These are phyloP conservation scores for Mionectes olivaceus DNA, from an alignment of 2,797 vertebrate species.

Conservation along the genomic window DNA sequence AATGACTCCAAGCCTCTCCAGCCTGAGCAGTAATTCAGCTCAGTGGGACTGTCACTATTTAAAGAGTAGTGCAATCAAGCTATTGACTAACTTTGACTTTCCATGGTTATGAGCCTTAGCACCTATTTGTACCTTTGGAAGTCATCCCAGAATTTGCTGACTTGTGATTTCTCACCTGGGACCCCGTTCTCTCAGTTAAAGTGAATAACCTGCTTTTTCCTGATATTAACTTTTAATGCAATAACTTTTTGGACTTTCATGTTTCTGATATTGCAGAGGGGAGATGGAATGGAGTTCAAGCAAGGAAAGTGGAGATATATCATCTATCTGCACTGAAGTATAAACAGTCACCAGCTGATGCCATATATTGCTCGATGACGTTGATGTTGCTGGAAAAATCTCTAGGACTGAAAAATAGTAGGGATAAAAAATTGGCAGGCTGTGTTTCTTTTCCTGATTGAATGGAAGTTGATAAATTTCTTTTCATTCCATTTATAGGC, in stretches of 20 bases:
- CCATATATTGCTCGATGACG: not conserved
- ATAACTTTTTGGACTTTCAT: not conserved
- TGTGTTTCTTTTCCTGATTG: not conserved
- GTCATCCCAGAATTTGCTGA: conserved; percentile 12
- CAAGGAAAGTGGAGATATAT: not conserved
- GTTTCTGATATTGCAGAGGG: not conserved
- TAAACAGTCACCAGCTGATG: not conserved
- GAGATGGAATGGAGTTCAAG: not conserved
- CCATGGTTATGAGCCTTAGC: not conserved
- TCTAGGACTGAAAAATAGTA: conserved; percentile 8
- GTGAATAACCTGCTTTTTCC: not conserved
- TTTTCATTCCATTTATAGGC: conserved; percentile 6
- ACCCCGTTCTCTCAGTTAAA: not conserved
- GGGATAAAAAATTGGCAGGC: not conserved
- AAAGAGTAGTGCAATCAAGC: not conserved
- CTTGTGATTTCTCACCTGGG: conserved; percentile 24
- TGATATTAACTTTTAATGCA: not conserved
- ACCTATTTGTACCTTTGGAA: conserved; percentile 45
- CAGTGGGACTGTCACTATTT: not conserved
- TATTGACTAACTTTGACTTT: not conserved
- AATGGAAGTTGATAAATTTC: not conserved
- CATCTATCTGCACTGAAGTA: not conserved
- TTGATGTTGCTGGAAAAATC: not conserved
- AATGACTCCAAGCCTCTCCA: not conserved
- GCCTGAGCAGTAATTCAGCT: not conserved